Evolutionary conservation across 2,797 vertebrate species (phyloP).

Genomic region (Ptychadena robeensis): DNA sequence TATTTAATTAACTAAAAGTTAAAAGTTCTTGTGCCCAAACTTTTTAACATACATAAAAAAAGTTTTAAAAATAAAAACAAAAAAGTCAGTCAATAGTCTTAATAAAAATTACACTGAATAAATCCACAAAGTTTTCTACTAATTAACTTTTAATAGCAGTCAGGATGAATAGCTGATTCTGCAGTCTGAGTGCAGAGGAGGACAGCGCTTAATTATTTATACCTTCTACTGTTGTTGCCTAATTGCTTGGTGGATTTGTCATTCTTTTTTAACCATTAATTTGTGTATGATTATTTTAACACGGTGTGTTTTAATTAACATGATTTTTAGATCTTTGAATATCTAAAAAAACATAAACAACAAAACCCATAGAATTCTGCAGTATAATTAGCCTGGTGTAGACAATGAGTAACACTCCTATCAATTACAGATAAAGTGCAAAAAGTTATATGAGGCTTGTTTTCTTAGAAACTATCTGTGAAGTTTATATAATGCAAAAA

Average conservation of each 20-base stretch:
- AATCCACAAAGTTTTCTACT: neutral
- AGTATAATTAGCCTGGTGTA: slow-evolving; percentile 1
- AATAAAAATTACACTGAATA: neutral
- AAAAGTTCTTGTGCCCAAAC: neutral
- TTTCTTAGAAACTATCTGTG: neutral
- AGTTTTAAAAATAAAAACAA: neutral
- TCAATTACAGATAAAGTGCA: neutral
- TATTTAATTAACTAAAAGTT: too few species aligned
- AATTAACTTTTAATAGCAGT: slow-evolving; percentile 46
- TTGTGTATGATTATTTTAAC: slow-evolving; percentile 6
- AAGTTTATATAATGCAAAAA: neutral
- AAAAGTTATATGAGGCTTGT: neutral
- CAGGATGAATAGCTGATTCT: slow-evolving; percentile 42
- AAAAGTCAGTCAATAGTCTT: neutral
- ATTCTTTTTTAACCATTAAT: slow-evolving; percentile 2
- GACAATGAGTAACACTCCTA: neutral
- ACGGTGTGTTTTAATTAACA: slow-evolving; percentile 28
- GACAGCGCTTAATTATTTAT: slow-evolving; percentile 43
- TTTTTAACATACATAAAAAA: neutral
- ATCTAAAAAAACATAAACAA: neutral
- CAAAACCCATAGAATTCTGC: neutral
- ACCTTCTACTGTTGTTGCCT: slow-evolving; percentile 7
- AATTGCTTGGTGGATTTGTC: slow-evolving; percentile 21
- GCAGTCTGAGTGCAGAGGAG: slow-evolving; percentile 15
- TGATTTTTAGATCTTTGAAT: slow-evolving; percentile 3